Conservation (phyloP, 2,888 invertebrate species). For the Brachylomia viminalis region DNA sequence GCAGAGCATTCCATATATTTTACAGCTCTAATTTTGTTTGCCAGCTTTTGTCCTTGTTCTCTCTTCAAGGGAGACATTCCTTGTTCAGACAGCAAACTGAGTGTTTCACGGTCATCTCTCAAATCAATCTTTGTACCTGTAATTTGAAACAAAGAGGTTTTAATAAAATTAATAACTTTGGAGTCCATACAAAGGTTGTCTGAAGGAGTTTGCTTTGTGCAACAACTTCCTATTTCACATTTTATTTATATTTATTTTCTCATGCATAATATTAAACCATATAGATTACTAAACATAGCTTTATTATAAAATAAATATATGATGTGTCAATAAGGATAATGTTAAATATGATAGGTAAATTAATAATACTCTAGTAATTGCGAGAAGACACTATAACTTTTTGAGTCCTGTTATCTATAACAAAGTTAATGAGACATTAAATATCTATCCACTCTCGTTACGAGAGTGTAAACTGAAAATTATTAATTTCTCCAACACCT, state of each 20-base stretch:
- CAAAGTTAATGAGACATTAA: too few relatives aligned
- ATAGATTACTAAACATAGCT: not conserved
- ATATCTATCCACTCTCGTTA: too few relatives aligned
- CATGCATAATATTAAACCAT: not conserved
- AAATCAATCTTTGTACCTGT: slow-evolving; percentile 99
- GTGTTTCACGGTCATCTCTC: slow-evolving; percentile 98
- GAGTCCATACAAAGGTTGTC: not conserved
- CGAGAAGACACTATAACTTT: too few relatives aligned
- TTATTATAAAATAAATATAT: not conserved
- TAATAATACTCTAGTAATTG: too few relatives aligned
- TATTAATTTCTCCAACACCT: too few relatives aligned
- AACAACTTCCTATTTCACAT: not conserved
- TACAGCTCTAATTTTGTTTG: slow-evolving; percentile 99
- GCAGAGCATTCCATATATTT: slow-evolving; percentile 99
- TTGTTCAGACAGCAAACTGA: slow-evolving; percentile 97
- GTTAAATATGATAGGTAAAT: slow-evolving; percentile 2
- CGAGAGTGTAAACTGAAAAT: too few relatives aligned
- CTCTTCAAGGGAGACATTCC: slow-evolving; percentile 98
- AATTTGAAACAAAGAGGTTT: slow-evolving; percentile 54
- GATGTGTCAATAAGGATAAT: not conserved
- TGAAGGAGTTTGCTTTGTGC: not conserved
- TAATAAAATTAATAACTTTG: slow-evolving; percentile 2
- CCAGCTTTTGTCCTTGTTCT: slow-evolving; percentile 99
- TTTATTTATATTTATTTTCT: not conserved
- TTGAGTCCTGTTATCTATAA: too few relatives aligned